A percentile compares a stretch with the other conserved stretches of the same genome.
Conservation (phyloP, 2,113 vertebrate genomes). For the Podilymbus podiceps region DNA sequence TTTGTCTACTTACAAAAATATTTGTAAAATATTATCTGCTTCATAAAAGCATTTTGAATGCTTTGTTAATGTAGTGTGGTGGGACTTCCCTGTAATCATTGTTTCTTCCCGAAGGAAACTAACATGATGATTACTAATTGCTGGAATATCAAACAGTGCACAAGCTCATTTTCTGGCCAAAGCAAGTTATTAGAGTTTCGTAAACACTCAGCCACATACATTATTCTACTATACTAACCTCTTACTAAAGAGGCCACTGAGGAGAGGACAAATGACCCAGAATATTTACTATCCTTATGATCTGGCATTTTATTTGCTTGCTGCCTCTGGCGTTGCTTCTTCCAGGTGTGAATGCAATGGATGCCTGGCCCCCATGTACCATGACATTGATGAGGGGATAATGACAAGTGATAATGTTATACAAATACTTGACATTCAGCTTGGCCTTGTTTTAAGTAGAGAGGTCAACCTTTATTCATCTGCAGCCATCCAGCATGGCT, state of each 20-base stretch:
- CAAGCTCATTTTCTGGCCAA: conserved; percentile 29
- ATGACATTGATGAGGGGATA: background rate
- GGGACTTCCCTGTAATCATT: background rate
- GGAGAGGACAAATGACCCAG: background rate
- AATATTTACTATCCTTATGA: background rate
- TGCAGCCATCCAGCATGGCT: background rate
- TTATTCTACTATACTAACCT: background rate
- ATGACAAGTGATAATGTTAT: background rate
- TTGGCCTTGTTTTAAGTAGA: background rate
- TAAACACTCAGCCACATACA: background rate
- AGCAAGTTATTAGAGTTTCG: background rate
- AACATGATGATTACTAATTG: background rate
- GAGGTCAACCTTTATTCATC: background rate
- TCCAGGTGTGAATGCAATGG: background rate
- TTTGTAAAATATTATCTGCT: background rate
- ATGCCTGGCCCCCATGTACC: background rate
- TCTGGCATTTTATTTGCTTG: background rate
- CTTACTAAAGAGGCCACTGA: background rate
- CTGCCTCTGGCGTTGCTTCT: background rate
- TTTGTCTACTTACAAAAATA: conserved; percentile 44
- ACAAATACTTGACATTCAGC: background rate
- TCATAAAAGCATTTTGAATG: conserved; percentile 1
- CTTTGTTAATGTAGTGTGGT: conserved; percentile 24
- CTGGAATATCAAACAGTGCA: conserved; percentile 27
- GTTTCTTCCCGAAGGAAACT: conserved; percentile 32